Evolutionary conservation across 2,113 vertebrate species (phyloP).

Genomic region (Galeopterus variegatus): DNA sequence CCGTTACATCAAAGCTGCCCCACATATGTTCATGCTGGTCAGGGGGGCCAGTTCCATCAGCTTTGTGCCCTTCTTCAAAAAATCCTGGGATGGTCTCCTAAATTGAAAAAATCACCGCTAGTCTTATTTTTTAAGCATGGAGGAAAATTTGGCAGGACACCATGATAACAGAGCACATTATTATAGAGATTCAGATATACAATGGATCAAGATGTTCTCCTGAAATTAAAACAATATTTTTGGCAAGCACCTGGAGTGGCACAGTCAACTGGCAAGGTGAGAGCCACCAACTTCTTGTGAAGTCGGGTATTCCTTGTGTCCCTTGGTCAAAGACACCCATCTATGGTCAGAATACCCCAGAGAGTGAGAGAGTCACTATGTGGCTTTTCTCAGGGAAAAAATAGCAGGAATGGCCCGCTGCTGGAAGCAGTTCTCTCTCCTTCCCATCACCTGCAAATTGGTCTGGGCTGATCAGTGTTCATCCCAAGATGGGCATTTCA

Average conservation of each 20-base stretch:
- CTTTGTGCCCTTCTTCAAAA: slow-evolving; percentile 24
- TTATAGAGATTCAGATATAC: background rate
- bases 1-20: slow-evolving; percentile 75
- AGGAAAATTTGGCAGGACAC: background rate
- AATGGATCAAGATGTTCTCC: background rate
- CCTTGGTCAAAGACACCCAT: background rate
- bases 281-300: background rate
- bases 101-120: background rate
- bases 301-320: background rate
- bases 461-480: background rate
- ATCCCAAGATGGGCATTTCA: background rate
- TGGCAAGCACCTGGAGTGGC: background rate
- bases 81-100: background rate
- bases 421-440: background rate
- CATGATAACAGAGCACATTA: background rate
- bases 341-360: background rate
- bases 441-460: background rate
- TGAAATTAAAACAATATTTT: background rate
- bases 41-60: slow-evolving; percentile 53
- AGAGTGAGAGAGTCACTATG: background rate
- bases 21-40: slow-evolving; percentile 58
- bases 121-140: background rate
- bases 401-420: background rate
- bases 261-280: background rate
- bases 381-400: background rate